These are phyloP conservation scores for Neotoma lepida DNA, from an alignment of 2,113 vertebrate genomes.

Conservation along the genomic window DNA sequence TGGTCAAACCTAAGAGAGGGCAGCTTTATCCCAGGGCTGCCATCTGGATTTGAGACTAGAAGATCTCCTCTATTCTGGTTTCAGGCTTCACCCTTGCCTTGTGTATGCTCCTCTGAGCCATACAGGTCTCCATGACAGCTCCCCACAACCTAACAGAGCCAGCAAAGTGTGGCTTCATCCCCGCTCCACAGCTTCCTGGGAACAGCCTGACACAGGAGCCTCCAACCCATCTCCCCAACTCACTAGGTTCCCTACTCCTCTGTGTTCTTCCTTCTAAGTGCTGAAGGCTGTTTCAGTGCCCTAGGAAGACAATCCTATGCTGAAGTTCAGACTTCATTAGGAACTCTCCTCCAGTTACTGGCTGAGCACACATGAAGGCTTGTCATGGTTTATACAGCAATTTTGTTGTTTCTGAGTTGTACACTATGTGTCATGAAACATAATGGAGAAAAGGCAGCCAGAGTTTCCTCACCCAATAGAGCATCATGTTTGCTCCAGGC, in stretches of 20 bases:
- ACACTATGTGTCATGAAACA: neutral
- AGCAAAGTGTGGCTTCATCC: neutral
- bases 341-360: neutral
- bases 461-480: rapidly evolving
- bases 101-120: neutral
- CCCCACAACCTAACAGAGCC: neutral
- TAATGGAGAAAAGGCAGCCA: neutral
- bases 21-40: neutral
- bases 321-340: neutral
- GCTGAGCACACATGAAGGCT: neutral
- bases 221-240: neutral
- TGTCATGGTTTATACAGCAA: neutral
- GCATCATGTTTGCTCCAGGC: neutral
- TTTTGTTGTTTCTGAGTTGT: neutral
- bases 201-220: neutral
- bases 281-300: neutral
- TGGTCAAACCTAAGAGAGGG: neutral
- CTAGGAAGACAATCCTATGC: neutral
- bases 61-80: neutral
- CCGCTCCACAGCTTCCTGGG: neutral
- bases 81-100: neutral
- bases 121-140: neutral
- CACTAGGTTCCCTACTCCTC: neutral
- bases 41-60: neutral
- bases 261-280: neutral